Evolutionary conservation across 2,113 vertebrate genomes (phyloP).

Genomic region (Catharus bicknelli): DNA sequence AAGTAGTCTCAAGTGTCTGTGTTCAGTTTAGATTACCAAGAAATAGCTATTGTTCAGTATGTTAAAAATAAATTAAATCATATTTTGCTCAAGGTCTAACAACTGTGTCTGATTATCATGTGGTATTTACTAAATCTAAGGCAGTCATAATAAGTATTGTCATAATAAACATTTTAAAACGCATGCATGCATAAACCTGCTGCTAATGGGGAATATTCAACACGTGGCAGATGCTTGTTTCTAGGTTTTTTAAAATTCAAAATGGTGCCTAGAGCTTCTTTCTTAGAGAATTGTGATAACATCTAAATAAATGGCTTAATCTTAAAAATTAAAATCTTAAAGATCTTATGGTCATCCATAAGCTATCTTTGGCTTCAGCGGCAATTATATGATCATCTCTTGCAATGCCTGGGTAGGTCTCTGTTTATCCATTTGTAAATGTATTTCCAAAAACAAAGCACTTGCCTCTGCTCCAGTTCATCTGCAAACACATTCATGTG

Average conservation of each 20-base stretch:
- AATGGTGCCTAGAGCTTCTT: neutral
- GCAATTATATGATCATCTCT: neutral
- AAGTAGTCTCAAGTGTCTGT: constrained; percentile 30
- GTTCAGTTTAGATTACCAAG: constrained; percentile 48
- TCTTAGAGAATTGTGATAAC: neutral
- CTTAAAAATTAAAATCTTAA: neutral
- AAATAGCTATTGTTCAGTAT: constrained; percentile 55
- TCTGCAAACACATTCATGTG: rapidly evolving
- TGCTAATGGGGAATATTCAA: constrained; percentile 11
- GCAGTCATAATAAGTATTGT: constrained; percentile 47
- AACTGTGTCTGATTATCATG: constrained; percentile 60
- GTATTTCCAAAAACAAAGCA: neutral
- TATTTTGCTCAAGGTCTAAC: constrained; percentile 63
- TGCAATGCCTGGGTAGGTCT: neutral
- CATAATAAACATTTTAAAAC: constrained; percentile 45
- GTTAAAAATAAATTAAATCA: constrained; percentile 64
- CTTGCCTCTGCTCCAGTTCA: neutral
- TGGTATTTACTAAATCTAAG: constrained; percentile 57
- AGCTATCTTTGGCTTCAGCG: neutral
- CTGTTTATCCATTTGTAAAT: neutral
- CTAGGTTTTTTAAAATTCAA: neutral
- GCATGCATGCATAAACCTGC: constrained; percentile 32
- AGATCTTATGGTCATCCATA: neutral
- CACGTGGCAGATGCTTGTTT: neutral
- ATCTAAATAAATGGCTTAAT: neutral